Conservation (phyloP, 1,140 invertebrate species). For the Drosophila truncata region DNA sequence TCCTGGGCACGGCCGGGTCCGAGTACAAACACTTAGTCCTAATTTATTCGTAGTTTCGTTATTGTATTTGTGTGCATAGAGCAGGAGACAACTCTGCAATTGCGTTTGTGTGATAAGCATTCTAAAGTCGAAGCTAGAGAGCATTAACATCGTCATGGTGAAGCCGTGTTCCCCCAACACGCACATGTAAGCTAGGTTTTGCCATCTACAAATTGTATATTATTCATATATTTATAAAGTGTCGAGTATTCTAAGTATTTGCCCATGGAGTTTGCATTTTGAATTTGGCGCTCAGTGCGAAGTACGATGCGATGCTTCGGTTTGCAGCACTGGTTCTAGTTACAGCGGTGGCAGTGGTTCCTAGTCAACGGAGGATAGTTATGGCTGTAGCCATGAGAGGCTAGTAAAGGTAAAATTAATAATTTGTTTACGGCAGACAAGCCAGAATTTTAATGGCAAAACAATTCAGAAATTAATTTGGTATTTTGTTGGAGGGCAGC, state of each 20-base stretch:
- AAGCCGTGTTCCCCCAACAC: constrained; percentile 16
- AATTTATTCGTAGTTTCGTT: constrained; percentile 8
- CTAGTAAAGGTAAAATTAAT: no score
- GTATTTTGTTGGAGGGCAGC: background rate
- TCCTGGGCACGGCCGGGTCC: background rate
- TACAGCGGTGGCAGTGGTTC: background rate
- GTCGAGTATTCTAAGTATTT: constrained; percentile 5
- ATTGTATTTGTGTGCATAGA: constrained; percentile 9
- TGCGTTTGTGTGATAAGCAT: constrained; percentile 43
- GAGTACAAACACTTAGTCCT: constrained; percentile 5
- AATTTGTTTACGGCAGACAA: background rate
- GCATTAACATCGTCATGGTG: constrained; percentile 26
- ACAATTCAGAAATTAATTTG: background rate
- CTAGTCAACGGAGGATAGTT: background rate
- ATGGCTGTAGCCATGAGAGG: no score
- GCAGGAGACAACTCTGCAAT: background rate
- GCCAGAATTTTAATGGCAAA: no score
- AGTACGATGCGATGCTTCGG: background rate
- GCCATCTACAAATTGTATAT: constrained; percentile 2
- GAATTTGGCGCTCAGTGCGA: constrained; percentile 11
- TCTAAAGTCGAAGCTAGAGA: constrained; percentile 15
- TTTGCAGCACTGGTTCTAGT: background rate
- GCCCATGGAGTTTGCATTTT: background rate
- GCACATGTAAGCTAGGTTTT: constrained; percentile 20
- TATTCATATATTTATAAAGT: constrained; percentile 15